These are phyloP conservation scores for Idaea biselata DNA, from an alignment of 2,888 invertebrate genomes.

Conservation along the genomic window DNA sequence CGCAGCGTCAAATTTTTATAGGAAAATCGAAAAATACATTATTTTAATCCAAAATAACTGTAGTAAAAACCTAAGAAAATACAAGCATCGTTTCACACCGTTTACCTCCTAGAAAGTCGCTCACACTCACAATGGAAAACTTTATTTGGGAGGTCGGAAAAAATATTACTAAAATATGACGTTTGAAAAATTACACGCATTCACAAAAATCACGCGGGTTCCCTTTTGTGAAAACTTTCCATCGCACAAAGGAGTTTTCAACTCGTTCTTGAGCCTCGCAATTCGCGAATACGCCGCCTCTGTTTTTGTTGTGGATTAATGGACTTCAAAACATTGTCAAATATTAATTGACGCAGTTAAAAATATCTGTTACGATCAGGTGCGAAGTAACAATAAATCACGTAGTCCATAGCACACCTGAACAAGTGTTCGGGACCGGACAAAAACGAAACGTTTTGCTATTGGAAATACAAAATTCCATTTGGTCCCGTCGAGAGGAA, in stretches of 20 bases:
- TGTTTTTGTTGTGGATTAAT: constrained; percentile 33
- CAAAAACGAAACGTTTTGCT: constrained; percentile 68
- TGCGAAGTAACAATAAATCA: constrained; percentile 62
- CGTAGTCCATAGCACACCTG: constrained; percentile 63
- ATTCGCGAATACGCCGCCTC: constrained; percentile 40
- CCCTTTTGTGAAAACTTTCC: constrained; percentile 73
- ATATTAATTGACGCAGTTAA: constrained; percentile 32
- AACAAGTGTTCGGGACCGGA: constrained; percentile 54
- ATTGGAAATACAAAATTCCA: constrained; percentile 78
- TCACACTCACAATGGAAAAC: constrained; percentile 66
- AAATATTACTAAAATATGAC: constrained; percentile 77
- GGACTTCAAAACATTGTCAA: constrained; percentile 18
- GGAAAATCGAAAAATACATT: no score
- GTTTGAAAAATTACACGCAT: constrained; percentile 80
- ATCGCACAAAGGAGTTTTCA: constrained; percentile 66
- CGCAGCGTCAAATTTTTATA: no score
- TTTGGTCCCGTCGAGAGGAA: constrained; percentile 77
- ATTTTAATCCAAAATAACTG: no score
- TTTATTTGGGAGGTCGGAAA: constrained; percentile 68
- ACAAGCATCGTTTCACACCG: neutral
- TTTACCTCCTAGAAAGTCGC: constrained; percentile 59
- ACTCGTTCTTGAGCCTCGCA: constrained; percentile 67
- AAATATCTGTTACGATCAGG: constrained; percentile 34
- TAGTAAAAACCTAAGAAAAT: constrained; percentile 38
- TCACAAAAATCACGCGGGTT: constrained; percentile 78